A percentile compares a stretch with the other conserved stretches of the same genome.
Conservation (phyloP, 2,888 invertebrate genomes). For the Cantharis rustica region DNA sequence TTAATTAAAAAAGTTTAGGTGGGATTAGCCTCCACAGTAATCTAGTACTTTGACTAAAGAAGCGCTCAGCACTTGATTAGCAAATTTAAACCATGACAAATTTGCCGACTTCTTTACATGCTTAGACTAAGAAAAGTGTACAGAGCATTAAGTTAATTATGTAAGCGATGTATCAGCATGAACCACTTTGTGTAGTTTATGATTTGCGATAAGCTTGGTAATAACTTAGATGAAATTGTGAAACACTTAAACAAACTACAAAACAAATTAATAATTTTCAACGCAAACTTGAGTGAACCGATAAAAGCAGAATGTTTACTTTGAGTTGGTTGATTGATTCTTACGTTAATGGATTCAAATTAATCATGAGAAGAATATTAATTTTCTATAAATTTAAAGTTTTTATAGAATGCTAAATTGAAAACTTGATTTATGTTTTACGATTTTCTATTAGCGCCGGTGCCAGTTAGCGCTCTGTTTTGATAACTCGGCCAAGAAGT, state of each 20-base stretch:
- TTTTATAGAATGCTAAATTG: neutral
- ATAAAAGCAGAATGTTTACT: neutral
- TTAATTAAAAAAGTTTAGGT: no score
- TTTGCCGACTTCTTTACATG: neutral
- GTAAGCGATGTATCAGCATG: neutral
- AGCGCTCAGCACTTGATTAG: no score
- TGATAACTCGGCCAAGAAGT: no score
- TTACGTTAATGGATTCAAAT: neutral
- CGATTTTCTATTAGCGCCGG: neutral
- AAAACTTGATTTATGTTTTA: neutral
- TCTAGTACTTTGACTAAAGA: no score
- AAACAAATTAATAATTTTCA: neutral
- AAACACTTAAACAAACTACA: neutral
- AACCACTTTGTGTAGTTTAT: neutral
- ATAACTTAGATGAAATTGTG: neutral
- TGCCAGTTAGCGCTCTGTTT: no score
- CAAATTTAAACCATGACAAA: neutral
- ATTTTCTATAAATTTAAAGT: neutral
- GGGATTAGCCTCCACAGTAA: no score
- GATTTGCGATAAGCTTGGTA: neutral
- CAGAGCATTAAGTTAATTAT: neutral
- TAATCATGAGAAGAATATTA: neutral
- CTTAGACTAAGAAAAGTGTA: neutral
- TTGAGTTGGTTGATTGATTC: neutral
- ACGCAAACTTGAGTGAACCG: neutral